These are phyloP conservation scores for Drosophila lacteicornis DNA, from an alignment of 1,140 invertebrate species.

Conservation along the genomic window DNA sequence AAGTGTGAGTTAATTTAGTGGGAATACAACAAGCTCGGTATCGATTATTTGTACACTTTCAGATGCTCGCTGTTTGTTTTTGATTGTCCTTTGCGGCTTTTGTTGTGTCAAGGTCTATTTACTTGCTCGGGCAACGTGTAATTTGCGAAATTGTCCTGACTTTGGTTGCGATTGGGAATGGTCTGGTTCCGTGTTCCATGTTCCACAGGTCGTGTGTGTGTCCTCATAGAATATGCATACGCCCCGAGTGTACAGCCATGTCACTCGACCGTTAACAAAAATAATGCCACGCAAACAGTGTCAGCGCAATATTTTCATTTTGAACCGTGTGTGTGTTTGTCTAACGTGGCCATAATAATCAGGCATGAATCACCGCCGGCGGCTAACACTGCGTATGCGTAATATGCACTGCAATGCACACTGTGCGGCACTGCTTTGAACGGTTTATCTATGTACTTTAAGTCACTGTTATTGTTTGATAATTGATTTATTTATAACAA, in stretches of 20 bases:
- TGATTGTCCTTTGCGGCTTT: not conserved
- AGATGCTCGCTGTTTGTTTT: not conserved
- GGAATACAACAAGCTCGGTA: not conserved
- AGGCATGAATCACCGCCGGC: constrained; percentile 15
- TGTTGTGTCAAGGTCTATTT: constrained; percentile 10
- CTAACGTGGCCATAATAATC: constrained; percentile 22
- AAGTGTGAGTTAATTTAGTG: not conserved
- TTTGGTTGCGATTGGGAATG: constrained; percentile 14
- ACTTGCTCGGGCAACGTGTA: constrained; percentile 26
- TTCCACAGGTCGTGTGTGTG: constrained; percentile 6
- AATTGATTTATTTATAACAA: constrained; percentile 45
- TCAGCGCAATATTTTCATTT: constrained; percentile 17
- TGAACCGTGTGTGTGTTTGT: constrained; percentile 5
- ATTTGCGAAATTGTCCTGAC: constrained; percentile 61
- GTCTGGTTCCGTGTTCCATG: not conserved
- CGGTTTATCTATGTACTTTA: not conserved
- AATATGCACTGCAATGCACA: constrained; percentile 13
- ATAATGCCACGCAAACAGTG: constrained; percentile 30
- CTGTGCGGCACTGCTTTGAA: not conserved
- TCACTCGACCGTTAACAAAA: constrained; percentile 42
- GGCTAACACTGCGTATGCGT: constrained; percentile 28
- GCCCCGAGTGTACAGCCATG: constrained; percentile 45
- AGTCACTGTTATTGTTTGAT: constrained; percentile 16
- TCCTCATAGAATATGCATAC: constrained; percentile 51
- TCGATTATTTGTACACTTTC: constrained; percentile 22